These are phyloP conservation scores for Ylistrum balloti DNA, from an alignment of 1,140 invertebrate genomes.

Conservation along the genomic window DNA sequence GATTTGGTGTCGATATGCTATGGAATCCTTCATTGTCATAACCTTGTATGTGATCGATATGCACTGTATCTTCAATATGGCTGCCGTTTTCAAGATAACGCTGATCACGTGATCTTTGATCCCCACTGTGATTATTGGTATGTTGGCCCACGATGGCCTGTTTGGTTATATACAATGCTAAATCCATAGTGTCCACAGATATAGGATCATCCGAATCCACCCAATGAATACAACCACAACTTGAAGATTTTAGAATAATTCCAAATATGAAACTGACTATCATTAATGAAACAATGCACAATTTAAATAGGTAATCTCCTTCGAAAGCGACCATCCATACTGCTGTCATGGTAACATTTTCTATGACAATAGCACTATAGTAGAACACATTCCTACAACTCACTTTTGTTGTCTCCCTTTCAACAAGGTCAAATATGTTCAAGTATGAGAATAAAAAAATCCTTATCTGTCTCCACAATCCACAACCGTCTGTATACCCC, in stretches of 20 bases:
- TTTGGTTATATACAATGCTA: constrained; percentile 46
- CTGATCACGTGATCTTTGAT: not conserved
- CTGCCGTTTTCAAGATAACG: constrained; percentile 39
- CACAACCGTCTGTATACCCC: constrained; percentile 45
- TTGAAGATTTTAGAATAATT: constrained; percentile 58
- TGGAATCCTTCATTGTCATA: constrained; percentile 20
- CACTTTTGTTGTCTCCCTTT: constrained; percentile 50
- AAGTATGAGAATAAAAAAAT: constrained; percentile 51
- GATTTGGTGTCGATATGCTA: not conserved
- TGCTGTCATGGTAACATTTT: constrained; percentile 60
- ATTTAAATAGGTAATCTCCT: constrained; percentile 54
- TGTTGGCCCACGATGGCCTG: constrained; percentile 37
- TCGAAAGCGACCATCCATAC: constrained; percentile 53
- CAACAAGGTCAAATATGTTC: constrained; percentile 56
- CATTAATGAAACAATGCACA: constrained; percentile 49
- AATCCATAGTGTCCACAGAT: constrained; percentile 48
- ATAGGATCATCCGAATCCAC: constrained; percentile 50
- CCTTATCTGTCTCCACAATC: constrained; percentile 41
- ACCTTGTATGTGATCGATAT: not conserved
- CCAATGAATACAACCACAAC: constrained; percentile 56
- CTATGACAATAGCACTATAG: constrained; percentile 57
- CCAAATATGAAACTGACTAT: constrained; percentile 57
- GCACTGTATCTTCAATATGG: not conserved
- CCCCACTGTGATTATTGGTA: not conserved
- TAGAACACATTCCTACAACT: constrained; percentile 56